These are phyloP conservation scores for Protophormia terraenovae DNA, from an alignment of 2,888 invertebrate species.

Conservation along the genomic window DNA sequence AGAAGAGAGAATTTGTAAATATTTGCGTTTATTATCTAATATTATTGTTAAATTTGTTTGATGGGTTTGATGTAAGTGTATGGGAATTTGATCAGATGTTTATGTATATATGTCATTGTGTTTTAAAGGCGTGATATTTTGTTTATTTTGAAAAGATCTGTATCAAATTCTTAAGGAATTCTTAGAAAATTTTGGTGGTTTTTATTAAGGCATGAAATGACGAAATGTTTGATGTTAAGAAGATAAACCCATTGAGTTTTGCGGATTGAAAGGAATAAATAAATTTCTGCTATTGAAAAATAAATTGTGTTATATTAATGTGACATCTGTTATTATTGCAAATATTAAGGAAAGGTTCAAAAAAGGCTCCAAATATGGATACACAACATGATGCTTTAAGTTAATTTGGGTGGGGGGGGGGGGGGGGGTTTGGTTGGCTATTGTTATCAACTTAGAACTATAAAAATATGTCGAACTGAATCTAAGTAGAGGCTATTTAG, in stretches of 20 bases:
- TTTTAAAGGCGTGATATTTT: constrained; percentile 60
- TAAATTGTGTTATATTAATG: too few relatives aligned
- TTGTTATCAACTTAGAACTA: too few relatives aligned
- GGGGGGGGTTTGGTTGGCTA: too few relatives aligned
- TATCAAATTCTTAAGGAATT: constrained; percentile 32
- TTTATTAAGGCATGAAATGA: neutral
- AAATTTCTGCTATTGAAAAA: too few relatives aligned
- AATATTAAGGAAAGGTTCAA: too few relatives aligned
- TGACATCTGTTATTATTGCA: too few relatives aligned
- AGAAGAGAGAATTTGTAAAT: constrained; percentile 10
- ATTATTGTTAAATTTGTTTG: constrained; percentile 8
- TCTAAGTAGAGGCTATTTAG: too few relatives aligned
- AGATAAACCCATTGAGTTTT: constrained; percentile 48
- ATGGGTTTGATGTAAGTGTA: neutral
- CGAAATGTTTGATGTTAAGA: neutral
- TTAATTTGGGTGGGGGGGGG: too few relatives aligned
- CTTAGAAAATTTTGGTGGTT: neutral
- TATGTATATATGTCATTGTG: constrained; percentile 7
- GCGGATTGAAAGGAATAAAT: too few relatives aligned
- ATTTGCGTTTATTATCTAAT: constrained; percentile 58
- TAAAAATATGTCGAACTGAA: too few relatives aligned
- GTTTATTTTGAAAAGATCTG: constrained; percentile 28
- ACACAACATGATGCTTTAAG: too few relatives aligned
- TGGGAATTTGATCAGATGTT: constrained; percentile 60
- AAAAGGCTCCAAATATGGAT: too few relatives aligned